Base-by-base conservation (phyloP, 2,888 invertebrate genomes). In the Phoenoteleia sp. region DNA sequence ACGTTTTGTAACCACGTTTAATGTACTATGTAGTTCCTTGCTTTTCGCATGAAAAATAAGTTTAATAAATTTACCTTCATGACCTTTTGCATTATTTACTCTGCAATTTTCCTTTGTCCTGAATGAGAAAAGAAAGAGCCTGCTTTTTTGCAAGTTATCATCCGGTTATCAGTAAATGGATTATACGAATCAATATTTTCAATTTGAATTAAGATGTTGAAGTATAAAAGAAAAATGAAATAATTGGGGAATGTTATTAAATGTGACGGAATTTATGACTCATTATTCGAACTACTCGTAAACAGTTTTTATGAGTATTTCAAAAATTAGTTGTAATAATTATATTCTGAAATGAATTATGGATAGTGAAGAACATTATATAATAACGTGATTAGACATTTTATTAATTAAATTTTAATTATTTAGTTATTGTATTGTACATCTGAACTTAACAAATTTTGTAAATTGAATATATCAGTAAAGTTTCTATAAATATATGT, bases 1-100 rank as follows among this genome's bases (percentile, higher is more conserved):
- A 56, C 36, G 36, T 56, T 56, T 56, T 56, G 36, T 36, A 36
- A 36, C 56, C 11, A 60, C 21, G 42, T 62, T 62, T 42, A 62
- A 62, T 62, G 42, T 27, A 6, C 27, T 27, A 33, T 33, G 33
- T 29, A 49, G 54, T 56, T 69, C 36, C 54, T 15, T 27, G 25
- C 25, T 25, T 69, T 69, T 36, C 13, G 19, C 13, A 69, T 54
- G 42, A 25, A 49, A 54, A 69, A 42, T 69, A 69, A 39, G 39
- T 17, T 69, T 69, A 52, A 67, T 52, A 67, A 67, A 67, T 67
- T 67, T 67, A 54, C 52, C 52, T 67, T 54, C 54, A 69, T 54
- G 15, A 45, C 29, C 21, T 71, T 58, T 58, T 71, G 58, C 45
- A 71, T 71, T 58, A 71, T 71, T 33, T 56, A 58, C 42, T 42